phyloP scores from a whole-genome alignment of 2,797 vertebrate species.

The Oreortyx pictus region DNA sequence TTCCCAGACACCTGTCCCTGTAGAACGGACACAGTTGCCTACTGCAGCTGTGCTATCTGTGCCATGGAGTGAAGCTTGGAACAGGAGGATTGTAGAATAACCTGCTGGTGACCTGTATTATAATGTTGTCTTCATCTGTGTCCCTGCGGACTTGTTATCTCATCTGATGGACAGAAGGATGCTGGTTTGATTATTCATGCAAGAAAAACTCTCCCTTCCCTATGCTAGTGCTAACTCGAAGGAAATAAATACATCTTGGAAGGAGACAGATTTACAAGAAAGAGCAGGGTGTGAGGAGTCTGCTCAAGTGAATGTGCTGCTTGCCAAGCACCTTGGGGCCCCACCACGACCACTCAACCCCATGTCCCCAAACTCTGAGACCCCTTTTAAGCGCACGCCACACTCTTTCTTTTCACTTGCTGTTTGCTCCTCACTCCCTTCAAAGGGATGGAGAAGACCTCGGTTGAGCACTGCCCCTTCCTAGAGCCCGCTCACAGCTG shows the following conservation, averaged over 20 bases:
- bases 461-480: background rate
- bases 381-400: background rate
- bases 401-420: background rate
- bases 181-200: conserved; percentile 64
- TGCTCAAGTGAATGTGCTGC: background rate
- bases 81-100: background rate
- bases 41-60: background rate
- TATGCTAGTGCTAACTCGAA: background rate
- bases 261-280: conserved; percentile 4
- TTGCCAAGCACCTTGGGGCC: background rate
- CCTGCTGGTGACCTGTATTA: conserved; percentile 56
- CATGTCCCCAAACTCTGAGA: background rate
- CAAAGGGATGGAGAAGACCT: background rate
- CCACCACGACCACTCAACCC: background rate
- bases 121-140: conserved; percentile 31
- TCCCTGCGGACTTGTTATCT: conserved; percentile 60
- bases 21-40: rapidly evolving
- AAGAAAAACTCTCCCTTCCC: conserved; percentile 19
- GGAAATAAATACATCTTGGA: conserved; percentile 7
- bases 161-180: conserved; percentile 47
- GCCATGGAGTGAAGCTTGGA: background rate
- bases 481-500: background rate
- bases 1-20: too few species aligned
- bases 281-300: background rate
- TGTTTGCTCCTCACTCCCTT: background rate